These are phyloP conservation scores for Patella caerulea DNA, from an alignment of 2,888 invertebrate genomes.

Conservation along the genomic window DNA sequence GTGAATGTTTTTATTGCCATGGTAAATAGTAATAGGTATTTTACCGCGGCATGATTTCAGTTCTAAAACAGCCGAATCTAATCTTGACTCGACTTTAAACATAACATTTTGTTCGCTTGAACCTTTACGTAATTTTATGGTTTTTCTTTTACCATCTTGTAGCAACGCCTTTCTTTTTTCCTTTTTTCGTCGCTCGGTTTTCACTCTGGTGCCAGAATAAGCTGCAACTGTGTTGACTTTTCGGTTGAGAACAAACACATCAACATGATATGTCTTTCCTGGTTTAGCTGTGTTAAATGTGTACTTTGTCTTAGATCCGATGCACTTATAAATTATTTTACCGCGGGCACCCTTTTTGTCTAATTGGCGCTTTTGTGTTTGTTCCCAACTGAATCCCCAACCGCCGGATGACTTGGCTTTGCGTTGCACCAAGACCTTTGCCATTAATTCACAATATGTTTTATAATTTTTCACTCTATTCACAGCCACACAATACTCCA, in stretches of 20 bases:
- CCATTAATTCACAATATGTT: constrained; percentile 73
- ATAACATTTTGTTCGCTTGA: constrained; percentile 24
- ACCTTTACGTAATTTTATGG: constrained; percentile 33
- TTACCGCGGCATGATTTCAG: constrained; percentile 49
- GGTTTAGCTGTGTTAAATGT: constrained; percentile 73
- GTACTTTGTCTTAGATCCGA: constrained; percentile 74
- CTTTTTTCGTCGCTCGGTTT: constrained; percentile 42
- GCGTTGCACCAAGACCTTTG: constrained; percentile 72
- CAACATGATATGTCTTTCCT: constrained; percentile 74
- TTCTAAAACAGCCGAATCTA: constrained; percentile 35
- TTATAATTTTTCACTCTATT: constrained; percentile 73
- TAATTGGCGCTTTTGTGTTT: constrained; percentile 38
- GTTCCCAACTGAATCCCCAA: constrained; percentile 65
- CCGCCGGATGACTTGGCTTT: constrained; percentile 72
- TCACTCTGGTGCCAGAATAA: constrained; percentile 70
- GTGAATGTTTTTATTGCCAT: constrained; percentile 34
- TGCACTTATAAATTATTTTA: constrained; percentile 72
- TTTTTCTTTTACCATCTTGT: constrained; percentile 53
- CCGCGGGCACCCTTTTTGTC: constrained; percentile 50
- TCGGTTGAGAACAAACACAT: constrained; percentile 75
- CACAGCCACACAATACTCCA: constrained; percentile 74
- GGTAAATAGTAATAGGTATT: constrained; percentile 44
- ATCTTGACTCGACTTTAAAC: constrained; percentile 28
- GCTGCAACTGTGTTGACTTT: constrained; percentile 74
- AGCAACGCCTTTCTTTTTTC: constrained; percentile 34